Percentiles rank a stretch among this genome's conserved stretches.
These are phyloP conservation scores for Botia almorhae DNA, from an alignment of 2,797 vertebrate genomes.

Conservation along the genomic window DNA sequence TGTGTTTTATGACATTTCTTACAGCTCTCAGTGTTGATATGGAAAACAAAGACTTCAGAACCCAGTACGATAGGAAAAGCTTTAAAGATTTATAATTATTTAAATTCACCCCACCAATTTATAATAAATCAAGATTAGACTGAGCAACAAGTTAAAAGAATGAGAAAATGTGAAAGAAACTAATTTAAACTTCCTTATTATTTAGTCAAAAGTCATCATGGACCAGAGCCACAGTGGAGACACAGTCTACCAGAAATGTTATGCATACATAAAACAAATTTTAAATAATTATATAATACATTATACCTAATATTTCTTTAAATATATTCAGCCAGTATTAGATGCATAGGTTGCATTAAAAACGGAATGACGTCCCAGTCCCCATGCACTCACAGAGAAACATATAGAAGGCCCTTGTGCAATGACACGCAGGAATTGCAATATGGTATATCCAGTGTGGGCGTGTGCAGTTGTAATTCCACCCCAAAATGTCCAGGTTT, in stretches of 20 bases:
- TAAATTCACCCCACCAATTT: not conserved
- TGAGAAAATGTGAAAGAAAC: not conserved
- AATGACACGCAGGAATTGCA: not conserved
- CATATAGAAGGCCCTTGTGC: not conserved
- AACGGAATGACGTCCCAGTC: too few relatives aligned
- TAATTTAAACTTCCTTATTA: too few relatives aligned
- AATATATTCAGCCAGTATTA: too few relatives aligned
- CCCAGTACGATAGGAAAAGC: not conserved
- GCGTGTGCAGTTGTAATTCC: constrained; percentile 29
- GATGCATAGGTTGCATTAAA: too few relatives aligned
- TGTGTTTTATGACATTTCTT: not conserved
- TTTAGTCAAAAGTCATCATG: too few relatives aligned
- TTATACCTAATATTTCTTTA: too few relatives aligned
- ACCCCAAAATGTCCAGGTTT: constrained; percentile 31
- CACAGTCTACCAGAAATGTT: too few relatives aligned
- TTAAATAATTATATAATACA: too few relatives aligned
- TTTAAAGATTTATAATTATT: not conserved
- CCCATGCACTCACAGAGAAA: too few relatives aligned
- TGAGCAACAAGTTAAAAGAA: not conserved
- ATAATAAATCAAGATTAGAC: not conserved
- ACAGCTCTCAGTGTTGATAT: not conserved
- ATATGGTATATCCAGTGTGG: constrained; percentile 50
- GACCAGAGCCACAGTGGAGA: too few relatives aligned
- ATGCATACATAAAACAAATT: too few relatives aligned
- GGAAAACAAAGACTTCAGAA: constrained; percentile 1